Percentiles rank a stretch among this genome's conserved stretches.
phyloP scores from a whole-genome alignment of 1,140 invertebrate species.

The Drosophila melanogaster region Release_6_plus_ISO1_MT NT_037436.4:6392001-6392500 shows the following conservation, averaged over 20 bases:
- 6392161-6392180: slow-evolving; percentile 9
- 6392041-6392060: slow-evolving; percentile 84
- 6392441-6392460: slow-evolving; percentile 81
- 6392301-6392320: slow-evolving; percentile 16
- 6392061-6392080: slow-evolving; percentile 82
- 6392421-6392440: slow-evolving; percentile 73
- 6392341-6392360: slow-evolving; percentile 22
- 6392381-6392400: slow-evolving; percentile 69
- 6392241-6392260: slow-evolving; percentile 24
- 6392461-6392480: slow-evolving; percentile 80
- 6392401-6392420: slow-evolving; percentile 56
- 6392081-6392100: slow-evolving; percentile 82
- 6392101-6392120: slow-evolving; percentile 73
- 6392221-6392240: slow-evolving; percentile 13
- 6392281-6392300: slow-evolving; percentile 57
- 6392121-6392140: slow-evolving; percentile 14
- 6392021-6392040: slow-evolving; percentile 73
- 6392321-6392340: slow-evolving; percentile 2
- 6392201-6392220: slow-evolving; percentile 69
- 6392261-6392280: slow-evolving; percentile 53
- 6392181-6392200: slow-evolving; percentile 63
- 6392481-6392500: slow-evolving; percentile 13
- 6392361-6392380: slow-evolving; percentile 66
- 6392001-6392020: slow-evolving; percentile 26
- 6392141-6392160: background rate